Evolutionary conservation across 2,113 vertebrate species (phyloP).

Genomic region (Condylura cristata): DNA sequence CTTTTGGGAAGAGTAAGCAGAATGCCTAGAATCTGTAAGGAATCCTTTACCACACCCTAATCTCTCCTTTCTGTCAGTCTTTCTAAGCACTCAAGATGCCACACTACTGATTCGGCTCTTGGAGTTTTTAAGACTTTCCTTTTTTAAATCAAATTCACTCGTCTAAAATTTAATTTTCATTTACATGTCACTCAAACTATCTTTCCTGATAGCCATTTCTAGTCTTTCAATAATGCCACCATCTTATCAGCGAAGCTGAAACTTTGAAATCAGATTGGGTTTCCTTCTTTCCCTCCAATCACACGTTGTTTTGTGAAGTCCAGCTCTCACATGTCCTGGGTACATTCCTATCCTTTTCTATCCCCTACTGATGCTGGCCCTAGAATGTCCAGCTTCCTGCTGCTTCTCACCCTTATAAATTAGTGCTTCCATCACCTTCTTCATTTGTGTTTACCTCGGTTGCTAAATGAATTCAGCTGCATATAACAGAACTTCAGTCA

Average conservation of each 20-base stretch:
- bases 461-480: neutral
- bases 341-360: neutral
- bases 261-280: neutral
- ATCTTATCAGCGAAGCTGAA: neutral
- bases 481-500: neutral
- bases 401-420: neutral
- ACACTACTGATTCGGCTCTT: neutral
- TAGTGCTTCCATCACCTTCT: neutral
- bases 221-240: neutral
- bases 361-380: too few relatives aligned
- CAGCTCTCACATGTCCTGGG: neutral
- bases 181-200: neutral
- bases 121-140: neutral
- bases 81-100: neutral
- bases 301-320: neutral
- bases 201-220: neutral
- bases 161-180: constrained; percentile 38
- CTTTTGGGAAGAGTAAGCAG: neutral
- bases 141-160: neutral
- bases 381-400: neutral
- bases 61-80: neutral
- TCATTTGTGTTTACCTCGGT: neutral
- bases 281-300: neutral
- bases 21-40: neutral
- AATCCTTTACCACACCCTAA: neutral